These are phyloP conservation scores for Lucifuga dentata DNA, from an alignment of 2,113 vertebrate genomes.

Conservation along the genomic window DNA sequence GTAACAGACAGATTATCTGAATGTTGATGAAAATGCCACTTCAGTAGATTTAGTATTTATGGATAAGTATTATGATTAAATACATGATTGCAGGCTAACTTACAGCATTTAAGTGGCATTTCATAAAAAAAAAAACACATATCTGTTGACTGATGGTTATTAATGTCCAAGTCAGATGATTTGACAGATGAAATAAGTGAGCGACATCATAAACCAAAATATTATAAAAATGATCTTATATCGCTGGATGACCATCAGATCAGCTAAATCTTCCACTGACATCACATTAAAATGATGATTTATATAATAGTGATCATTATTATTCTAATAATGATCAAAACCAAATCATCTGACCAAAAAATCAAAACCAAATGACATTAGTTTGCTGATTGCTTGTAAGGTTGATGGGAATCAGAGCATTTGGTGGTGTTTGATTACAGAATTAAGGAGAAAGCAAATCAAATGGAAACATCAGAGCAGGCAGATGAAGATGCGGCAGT, in stretches of 20 bases:
- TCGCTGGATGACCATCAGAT: constrained; percentile 18
- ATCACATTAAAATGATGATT: constrained; percentile 33
- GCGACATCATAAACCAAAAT: constrained; percentile 11
- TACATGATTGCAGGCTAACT: constrained; percentile 24
- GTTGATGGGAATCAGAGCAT: constrained; percentile 14
- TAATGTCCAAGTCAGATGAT: constrained; percentile 14
- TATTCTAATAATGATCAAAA: constrained; percentile 48
- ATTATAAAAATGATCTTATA: constrained; percentile 14
- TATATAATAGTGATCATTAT: not conserved
- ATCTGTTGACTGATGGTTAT: constrained; percentile 27
- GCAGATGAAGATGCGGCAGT: constrained; percentile 5
- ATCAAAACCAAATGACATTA: too few relatives aligned
- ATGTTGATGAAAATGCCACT: constrained; percentile 29
- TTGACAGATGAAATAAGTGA: not conserved
- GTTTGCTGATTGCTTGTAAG: constrained; percentile 1
- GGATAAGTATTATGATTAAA: constrained; percentile 7
- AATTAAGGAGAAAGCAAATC: constrained; percentile 25
- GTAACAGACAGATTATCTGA: not conserved
- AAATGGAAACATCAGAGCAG: constrained; percentile 36
- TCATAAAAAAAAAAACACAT: constrained; percentile 13
- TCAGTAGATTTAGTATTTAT: constrained; percentile 7
- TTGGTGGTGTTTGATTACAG: constrained; percentile 1
- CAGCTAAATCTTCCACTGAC: constrained; percentile 8
- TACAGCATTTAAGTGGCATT: constrained; percentile 5
- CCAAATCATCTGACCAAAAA: not conserved